Evolutionary conservation across 2,888 invertebrate genomes (phyloP), one percentile per base, ranked within the genome.

Genomic region (Eupithecia vulgata): DNA sequence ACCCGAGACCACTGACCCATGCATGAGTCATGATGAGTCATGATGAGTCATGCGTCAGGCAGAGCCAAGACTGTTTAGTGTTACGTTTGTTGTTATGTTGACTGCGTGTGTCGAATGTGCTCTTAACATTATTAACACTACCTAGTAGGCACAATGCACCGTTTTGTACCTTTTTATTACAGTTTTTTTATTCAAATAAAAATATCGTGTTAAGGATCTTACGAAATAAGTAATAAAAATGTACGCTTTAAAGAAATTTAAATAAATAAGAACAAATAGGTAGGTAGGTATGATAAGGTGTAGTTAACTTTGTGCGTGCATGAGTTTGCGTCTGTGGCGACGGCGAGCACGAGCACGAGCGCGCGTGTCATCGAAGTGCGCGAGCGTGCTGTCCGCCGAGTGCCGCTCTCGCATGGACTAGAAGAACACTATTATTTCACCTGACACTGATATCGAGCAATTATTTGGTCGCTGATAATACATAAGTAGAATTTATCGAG

Each of bases 191-290:
- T 86, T 88, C 86, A 81, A 70, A 67, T 75, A 75, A 75, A 70
- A 81, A 89, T 90, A 89, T 90, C 88, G 87, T 86, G 82, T 85
- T 92, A 91, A 91, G 93, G 87, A 92, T 93, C 89, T 89, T 92
- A 91, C 88, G 84, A 85, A 85, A 85, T 93, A 93, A 93, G 91
- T 88, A 94, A 93, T 93, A 94, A 90, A 74, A 94, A 92, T 93
- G 92, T 94, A 94, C 94, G 94, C 94, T 94, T 94, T 94, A 94
- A 94, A 90, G 92, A 94, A 93, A 92, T 93, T 91, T 91, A 93
- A 92, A 87, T 89, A 89, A 93, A 85, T 91, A 88, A 85, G 92
- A 91, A 92, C 85, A 89, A 88, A 90, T 93, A 93, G 91, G 88
- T 92, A 93, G 92, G 90, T 92, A 93, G 92, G 85, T 91, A 90